A percentile compares a stretch with the other conserved stretches of the same genome.
These are phyloP conservation scores for Paedocypris sp. DNA, from an alignment of 2,113 vertebrate genomes.

Conservation along the genomic window DNA sequence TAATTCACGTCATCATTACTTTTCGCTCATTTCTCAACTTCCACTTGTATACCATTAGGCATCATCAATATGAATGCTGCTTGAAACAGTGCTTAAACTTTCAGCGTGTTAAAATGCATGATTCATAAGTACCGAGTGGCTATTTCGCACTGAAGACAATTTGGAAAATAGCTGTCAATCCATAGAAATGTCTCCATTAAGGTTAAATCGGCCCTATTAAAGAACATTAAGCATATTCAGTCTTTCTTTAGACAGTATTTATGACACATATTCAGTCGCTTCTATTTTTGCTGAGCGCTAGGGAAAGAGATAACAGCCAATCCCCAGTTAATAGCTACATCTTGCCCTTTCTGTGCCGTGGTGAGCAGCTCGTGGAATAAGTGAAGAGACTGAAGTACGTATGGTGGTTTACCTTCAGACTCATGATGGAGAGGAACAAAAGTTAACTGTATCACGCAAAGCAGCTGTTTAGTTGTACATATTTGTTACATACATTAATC, in stretches of 20 bases:
- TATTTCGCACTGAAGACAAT: conserved; percentile 19
- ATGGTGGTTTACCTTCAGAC: too few species aligned
- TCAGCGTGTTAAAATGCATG: conserved; percentile 4
- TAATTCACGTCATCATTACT: too few species aligned
- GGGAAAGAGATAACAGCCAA: conserved; percentile 30
- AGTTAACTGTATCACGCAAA: conserved; percentile 61
- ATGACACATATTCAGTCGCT: conserved; percentile 7
- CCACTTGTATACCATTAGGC: too few species aligned
- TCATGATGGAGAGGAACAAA: conserved; percentile 40
- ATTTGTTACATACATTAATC: too few species aligned
- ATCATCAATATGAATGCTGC: background rate
- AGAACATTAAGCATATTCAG: conserved; percentile 21
- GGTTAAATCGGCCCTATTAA: conserved; percentile 25
- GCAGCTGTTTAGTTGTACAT: too few species aligned
- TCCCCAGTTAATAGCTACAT: conserved; percentile 32
- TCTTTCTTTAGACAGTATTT: background rate
- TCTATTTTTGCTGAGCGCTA: conserved; percentile 3
- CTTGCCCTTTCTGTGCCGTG: conserved; percentile 27
- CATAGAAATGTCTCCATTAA: conserved; percentile 30
- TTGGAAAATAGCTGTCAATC: conserved; percentile 25
- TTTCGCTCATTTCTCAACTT: too few species aligned
- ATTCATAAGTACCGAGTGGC: background rate
- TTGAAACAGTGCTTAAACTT: background rate
- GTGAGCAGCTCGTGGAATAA: conserved; percentile 28
- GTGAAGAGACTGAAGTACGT: conserved; percentile 2